These are phyloP conservation scores for Coranthus polyacanthus DNA, from an alignment of 2,797 vertebrate species.

Conservation along the genomic window DNA sequence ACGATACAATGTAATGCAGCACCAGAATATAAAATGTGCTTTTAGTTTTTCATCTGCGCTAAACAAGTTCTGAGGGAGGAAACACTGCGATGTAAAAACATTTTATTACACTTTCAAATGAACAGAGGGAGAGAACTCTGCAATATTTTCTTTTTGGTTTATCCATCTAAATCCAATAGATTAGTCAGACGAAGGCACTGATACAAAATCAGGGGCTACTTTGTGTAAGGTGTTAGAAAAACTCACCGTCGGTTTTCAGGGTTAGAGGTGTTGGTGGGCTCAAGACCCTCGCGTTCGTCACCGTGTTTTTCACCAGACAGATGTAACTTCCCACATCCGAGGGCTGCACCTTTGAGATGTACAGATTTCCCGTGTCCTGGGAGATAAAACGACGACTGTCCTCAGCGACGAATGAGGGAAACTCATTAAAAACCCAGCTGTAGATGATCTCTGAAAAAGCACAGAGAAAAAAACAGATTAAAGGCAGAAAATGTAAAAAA, in stretches of 20 bases:
- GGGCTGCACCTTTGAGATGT: slow-evolving; percentile 97
- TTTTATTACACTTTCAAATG: slow-evolving; percentile 21
- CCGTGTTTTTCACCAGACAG: slow-evolving; percentile 95
- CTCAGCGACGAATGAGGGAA: slow-evolving; percentile 96
- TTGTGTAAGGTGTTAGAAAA: slow-evolving; percentile 9
- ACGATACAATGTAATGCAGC: slow-evolving; percentile 23
- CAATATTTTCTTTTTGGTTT: slow-evolving; percentile 3
- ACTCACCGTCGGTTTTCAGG: slow-evolving; percentile 93
- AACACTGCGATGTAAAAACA: slow-evolving; percentile 3
- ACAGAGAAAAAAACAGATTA: slow-evolving; percentile 24
- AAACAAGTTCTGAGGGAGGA: slow-evolving; percentile 24
- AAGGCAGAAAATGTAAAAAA: neutral
- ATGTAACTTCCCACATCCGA: slow-evolving; percentile 98
- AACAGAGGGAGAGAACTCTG: slow-evolving; percentile 9
- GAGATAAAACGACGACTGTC: slow-evolving; percentile 98
- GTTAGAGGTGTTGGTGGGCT: slow-evolving; percentile 97
- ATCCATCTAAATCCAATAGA: slow-evolving; percentile 23
- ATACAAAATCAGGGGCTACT: slow-evolving; percentile 20
- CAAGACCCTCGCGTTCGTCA: slow-evolving; percentile 93
- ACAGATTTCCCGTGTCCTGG: slow-evolving; percentile 96
- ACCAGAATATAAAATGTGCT: slow-evolving; percentile 40
- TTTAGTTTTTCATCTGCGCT: slow-evolving; percentile 41
- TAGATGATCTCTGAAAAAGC: slow-evolving; percentile 92
- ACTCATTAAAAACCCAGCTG: slow-evolving; percentile 98
- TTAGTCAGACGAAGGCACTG: slow-evolving; percentile 16